Base-by-base conservation (phyloP, 2,113 vertebrate species). In the Solea senegalensis region DNA sequence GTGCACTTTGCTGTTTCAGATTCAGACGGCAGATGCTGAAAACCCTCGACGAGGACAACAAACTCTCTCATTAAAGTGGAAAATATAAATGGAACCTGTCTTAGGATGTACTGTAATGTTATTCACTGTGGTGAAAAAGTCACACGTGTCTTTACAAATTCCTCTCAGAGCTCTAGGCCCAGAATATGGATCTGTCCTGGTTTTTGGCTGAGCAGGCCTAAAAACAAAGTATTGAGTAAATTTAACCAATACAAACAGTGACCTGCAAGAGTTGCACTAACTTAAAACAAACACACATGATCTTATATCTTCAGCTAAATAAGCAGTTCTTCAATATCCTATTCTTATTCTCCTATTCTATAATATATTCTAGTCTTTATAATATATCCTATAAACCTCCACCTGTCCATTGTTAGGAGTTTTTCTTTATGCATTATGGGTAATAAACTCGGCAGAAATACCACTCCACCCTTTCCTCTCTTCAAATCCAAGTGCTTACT, bases 181-280 rank as follows among this genome's bases (percentile, higher is more conserved):
- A 63, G 61, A 72, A 40, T 65, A 43, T 34, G 39, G 9, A 12
- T 56, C 27, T 9, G 12, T 58, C 68, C 58, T 74, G 26, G 8
- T 34, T 16, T 51, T 15, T 43, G 40, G 8, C 44, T 51, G 8
- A 63, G 16, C 6, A 43, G 21, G 9, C 57, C 13, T 46, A 26
- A 72, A 50, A 66, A 41, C 40, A 73, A 52, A 74, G 58, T 34
- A 61, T 58, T 50, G 14, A 72, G 26, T 46, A 28, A 59, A 28
- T 63, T 50, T 55, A 43, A 46, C 50, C 5, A 44, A 67, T 64
- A 57, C 34, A 69, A 6, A 61, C 21, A 48, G n/a, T 34, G 1
- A 2, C 27, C 4, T 39, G 10, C 7, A 1, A 45, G 43, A 48
- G 28, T 9, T 49, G 10, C 45, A 44, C 8, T 12, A 62, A 28